Base-by-base conservation (phyloP, 2,888 invertebrate species). In the Amphipyra tragopoginis region DNA sequence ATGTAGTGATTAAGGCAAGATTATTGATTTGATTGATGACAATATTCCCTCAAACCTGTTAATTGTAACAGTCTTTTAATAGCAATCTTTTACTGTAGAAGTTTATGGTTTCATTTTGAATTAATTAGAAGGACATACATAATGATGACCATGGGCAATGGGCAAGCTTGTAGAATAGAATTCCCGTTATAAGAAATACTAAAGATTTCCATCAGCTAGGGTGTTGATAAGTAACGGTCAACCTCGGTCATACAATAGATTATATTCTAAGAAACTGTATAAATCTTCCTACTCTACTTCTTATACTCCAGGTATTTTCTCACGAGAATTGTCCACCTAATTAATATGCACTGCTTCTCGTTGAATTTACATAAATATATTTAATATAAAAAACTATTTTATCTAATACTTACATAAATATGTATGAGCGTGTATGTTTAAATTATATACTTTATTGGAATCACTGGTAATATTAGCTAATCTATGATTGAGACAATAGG, bases 301-400 rank as follows among this genome's bases (percentile, higher is more conserved):
- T 13, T 21, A n/a, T 3, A 21, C 21, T 21, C 48, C 49, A 45
- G 5, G n/a, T 38, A 51, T 40, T 42, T 77, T 79, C 77, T 65
- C 77, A 79, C 67, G 77, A 77, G 77, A 73, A 72, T 54, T 64
- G 57, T 51, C 47, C 54, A 57, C 42, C 67, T 76, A 42, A 65
- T 79, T 79, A 59, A 29, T 77, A 79, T 77, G 80, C 77, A 74
- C 74, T 74, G 67, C 61, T 42, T 63, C 62, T 68, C 26, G 11
- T 44, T 36, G 14, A 43, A 79, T 75, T 73, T 59, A 65, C 75
- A 72, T 75, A 63, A 62, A 64, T 52, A 47, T 63, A 52, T 66
- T 59, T 51, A 21, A 21, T 2, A 21, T 21, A 2, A 14, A 57
- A 70, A 63, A 49, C 43, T 21, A 50, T 55, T 50, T 56, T 11